Evolutionary conservation across 1,140 invertebrate species (phyloP).

Genomic region (Drosophila elegans): DNA sequence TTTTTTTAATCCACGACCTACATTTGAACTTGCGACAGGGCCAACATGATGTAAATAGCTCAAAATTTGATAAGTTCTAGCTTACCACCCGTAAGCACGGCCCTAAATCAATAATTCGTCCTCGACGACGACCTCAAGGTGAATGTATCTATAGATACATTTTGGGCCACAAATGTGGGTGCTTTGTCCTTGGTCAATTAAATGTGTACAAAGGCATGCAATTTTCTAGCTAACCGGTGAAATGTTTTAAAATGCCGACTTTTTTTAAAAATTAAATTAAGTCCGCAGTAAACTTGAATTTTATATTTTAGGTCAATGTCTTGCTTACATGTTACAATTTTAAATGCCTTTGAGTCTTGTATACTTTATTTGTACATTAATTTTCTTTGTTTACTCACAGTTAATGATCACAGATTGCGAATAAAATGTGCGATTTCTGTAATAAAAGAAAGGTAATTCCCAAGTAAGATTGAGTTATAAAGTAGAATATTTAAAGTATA

Average conservation of each 20-base stretch:
- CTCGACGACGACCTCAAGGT: conserved; percentile 50
- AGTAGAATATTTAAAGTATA: no score
- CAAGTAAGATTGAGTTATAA: background rate
- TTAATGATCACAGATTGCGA: conserved; percentile 14
- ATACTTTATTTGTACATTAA: background rate
- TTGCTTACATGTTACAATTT: background rate
- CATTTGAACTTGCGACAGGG: conserved; percentile 73
- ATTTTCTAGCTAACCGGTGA: conserved; percentile 15
- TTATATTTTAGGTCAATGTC: conserved; percentile 13
- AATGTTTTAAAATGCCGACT: background rate
- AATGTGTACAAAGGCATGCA: conserved; percentile 4
- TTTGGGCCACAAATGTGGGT: conserved; percentile 7
- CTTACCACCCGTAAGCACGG: background rate
- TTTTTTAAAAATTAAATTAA: background rate
- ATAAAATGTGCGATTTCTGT: background rate
- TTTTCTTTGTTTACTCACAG: conserved; percentile 34
- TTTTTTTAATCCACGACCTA: conserved; percentile 55
- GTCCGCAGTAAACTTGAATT: background rate
- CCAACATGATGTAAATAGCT: conserved; percentile 46
- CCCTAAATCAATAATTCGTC: conserved; percentile 67
- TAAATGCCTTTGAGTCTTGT: background rate
- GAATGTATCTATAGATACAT: conserved; percentile 37
- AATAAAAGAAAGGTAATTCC: background rate
- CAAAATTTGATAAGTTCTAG: conserved; percentile 38
- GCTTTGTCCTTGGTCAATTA: conserved; percentile 11